Conservation (phyloP, 1,140 invertebrate species). For the Bombyx mori region ASM3026992v2 NC_085121.1:7207001-7207500, state of each 20-base stretch:
- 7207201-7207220: background rate
- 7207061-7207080: slow-evolving; percentile 64
- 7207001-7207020: slow-evolving; percentile 70
- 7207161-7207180: background rate
- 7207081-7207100: slow-evolving; percentile 68
- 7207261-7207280: background rate
- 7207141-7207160: background rate
- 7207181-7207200: background rate
- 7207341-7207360: slow-evolving; percentile 56
- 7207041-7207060: slow-evolving; percentile 60
- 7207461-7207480: too few relatives aligned
- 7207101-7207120: slow-evolving; percentile 27
- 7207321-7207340: slow-evolving; percentile 6
- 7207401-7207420: slow-evolving; percentile 68
- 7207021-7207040: slow-evolving; percentile 57
- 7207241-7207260: too few relatives aligned
- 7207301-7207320: too few relatives aligned
- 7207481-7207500: too few relatives aligned
- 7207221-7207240: background rate
- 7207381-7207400: slow-evolving; percentile 56
- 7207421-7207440: slow-evolving; percentile 65
- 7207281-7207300: background rate
- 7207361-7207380: slow-evolving; percentile 62
- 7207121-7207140: background rate
- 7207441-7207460: slow-evolving; percentile 37